These are phyloP conservation scores for Willisornis vidua DNA, from an alignment of 2,113 vertebrate species.

Conservation along the genomic window DNA sequence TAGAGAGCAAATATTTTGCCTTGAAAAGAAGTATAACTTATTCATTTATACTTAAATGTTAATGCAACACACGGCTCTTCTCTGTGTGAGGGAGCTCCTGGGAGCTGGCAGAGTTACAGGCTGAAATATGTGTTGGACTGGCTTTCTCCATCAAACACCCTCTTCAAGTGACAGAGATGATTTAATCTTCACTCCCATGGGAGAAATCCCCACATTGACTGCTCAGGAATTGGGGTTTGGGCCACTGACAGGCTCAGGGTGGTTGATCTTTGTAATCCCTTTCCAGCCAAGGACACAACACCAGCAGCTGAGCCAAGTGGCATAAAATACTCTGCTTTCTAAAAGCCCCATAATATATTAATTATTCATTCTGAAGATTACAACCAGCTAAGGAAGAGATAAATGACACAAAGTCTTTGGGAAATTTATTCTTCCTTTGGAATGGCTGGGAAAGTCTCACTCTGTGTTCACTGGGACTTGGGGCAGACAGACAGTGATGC, in stretches of 20 bases:
- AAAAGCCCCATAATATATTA: neutral
- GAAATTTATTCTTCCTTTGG: neutral
- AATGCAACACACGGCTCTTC: slow-evolving; percentile 6
- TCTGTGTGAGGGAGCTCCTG: neutral
- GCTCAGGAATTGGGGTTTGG: neutral
- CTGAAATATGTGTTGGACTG: neutral
- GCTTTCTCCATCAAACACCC: neutral
- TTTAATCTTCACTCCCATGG: slow-evolving; percentile 7
- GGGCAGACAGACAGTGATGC: neutral
- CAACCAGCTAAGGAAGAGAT: neutral
- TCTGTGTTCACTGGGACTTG: neutral
- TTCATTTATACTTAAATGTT: slow-evolving; percentile 29
- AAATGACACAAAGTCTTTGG: neutral
- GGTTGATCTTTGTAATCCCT: neutral
- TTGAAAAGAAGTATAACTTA: slow-evolving; percentile 16
- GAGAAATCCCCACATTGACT: slow-evolving; percentile 10
- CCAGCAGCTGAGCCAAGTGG: neutral
- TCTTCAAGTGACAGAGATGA: neutral
- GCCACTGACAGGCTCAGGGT: neutral
- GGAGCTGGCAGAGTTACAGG: slow-evolving; percentile 29
- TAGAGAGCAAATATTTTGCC: slow-evolving; percentile 41
- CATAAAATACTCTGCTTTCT: neutral
- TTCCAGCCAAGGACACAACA: neutral
- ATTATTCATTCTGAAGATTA: neutral
- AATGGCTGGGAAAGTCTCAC: neutral